Conservation (phyloP, 2,113 vertebrate genomes). For the Rhynchomys soricoides region DNA sequence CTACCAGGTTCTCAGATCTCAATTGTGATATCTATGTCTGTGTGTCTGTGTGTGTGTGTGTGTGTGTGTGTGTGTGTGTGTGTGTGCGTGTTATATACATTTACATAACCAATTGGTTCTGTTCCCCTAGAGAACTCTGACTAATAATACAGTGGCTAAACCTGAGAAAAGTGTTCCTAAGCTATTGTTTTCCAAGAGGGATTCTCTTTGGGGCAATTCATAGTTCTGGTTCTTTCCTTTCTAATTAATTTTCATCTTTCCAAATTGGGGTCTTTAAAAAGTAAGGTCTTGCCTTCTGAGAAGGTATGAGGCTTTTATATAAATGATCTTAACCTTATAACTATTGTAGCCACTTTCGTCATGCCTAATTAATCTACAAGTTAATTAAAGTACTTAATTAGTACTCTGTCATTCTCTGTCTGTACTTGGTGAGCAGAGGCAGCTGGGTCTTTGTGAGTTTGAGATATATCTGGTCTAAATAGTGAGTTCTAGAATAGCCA, state of each 20-base stretch:
- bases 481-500: background rate
- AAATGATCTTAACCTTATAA: background rate
- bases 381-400: background rate
- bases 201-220: background rate
- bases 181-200: background rate
- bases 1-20: background rate
- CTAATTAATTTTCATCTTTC: background rate
- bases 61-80: too few species aligned
- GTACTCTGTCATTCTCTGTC: background rate
- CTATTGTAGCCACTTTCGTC: background rate
- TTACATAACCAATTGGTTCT: background rate
- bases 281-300: background rate
- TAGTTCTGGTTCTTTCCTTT: background rate
- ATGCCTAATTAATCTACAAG: background rate
- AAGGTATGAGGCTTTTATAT: background rate
- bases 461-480: background rate
- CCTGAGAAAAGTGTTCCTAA: background rate
- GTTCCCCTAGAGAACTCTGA: background rate
- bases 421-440: background rate
- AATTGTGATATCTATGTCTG: background rate
- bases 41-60: too few species aligned
- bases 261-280: background rate
- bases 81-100: background rate
- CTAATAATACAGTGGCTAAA: background rate
- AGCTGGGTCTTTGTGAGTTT: background rate